Conservation (phyloP, 2,888 invertebrate genomes). For the Cephus spinipes region DNA sequence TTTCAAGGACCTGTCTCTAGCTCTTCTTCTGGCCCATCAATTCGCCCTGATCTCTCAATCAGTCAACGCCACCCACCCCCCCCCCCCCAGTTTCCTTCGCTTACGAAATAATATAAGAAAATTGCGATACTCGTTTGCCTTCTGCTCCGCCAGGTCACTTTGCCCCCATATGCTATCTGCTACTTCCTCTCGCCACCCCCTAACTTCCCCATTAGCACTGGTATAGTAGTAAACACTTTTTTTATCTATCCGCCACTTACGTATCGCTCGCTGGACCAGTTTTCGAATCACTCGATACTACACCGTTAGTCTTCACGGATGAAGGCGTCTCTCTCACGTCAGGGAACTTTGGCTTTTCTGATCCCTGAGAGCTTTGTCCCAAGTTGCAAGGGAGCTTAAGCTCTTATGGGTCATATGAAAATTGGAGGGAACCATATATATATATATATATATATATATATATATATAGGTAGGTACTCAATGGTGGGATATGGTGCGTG, state of each 20-base stretch:
- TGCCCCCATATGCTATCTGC: background rate
- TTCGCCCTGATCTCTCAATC: conserved; percentile 48
- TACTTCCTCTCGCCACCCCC: no score
- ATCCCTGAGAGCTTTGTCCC: background rate
- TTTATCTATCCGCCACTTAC: background rate
- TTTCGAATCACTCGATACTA: background rate
- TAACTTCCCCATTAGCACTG: background rate
- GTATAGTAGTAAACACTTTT: background rate
- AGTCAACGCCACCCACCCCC: conserved; percentile 32
- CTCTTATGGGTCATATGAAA: no score
- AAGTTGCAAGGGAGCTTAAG: background rate
- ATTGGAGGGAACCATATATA: background rate
- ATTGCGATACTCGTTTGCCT: background rate
- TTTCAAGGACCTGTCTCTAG: conserved; percentile 39
- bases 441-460: no score
- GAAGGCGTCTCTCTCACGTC: no score
- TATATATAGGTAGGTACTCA: background rate
- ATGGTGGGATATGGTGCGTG: background rate
- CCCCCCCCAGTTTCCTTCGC: conserved; percentile 9
- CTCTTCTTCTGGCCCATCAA: conserved; percentile 32
- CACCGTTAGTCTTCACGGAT: no score
- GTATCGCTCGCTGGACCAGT: background rate
- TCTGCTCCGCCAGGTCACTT: background rate
- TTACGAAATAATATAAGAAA: conserved; percentile 26
- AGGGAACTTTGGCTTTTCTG: background rate